Conservation (phyloP, 2,797 vertebrate species). For the Knipowitschia caucasica region DNA sequence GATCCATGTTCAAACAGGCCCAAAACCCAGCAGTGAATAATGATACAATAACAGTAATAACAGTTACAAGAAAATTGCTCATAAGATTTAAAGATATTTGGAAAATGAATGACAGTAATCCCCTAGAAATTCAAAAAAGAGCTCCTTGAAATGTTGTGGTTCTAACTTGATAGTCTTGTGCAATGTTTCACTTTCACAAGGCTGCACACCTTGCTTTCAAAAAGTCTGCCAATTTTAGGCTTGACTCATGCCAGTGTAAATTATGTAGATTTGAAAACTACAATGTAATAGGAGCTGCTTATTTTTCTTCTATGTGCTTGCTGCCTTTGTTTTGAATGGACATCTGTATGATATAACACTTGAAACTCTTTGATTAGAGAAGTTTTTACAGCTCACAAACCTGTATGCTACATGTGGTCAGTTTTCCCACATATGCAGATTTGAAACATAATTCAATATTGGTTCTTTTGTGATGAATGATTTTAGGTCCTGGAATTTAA, state of each 20-base stretch:
- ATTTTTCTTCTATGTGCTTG: no score
- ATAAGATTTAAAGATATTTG: background rate
- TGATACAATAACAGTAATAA: no score
- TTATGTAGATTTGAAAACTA: no score
- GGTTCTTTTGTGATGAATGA: no score
- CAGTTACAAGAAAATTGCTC: background rate
- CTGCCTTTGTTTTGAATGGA: no score
- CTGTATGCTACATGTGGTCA: no score
- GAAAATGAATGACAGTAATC: background rate
- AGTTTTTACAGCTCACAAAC: no score
- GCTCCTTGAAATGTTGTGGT: background rate
- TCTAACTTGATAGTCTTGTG: background rate
- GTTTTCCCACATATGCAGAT: background rate
- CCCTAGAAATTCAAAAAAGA: background rate
- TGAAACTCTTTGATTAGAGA: no score
- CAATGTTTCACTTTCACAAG: background rate
- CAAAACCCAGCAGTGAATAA: slow-evolving; percentile 15
- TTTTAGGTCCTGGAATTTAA: no score
- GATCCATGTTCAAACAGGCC: slow-evolving; percentile 49
- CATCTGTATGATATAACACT: no score
- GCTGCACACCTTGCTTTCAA: background rate
- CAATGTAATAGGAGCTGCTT: no score
- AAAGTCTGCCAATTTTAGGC: background rate
- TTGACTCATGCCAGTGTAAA: background rate
- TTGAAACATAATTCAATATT: background rate